Evolutionary conservation across 2,797 vertebrate species (phyloP).

Genomic region (Paedocypris micromegethes): DNA sequence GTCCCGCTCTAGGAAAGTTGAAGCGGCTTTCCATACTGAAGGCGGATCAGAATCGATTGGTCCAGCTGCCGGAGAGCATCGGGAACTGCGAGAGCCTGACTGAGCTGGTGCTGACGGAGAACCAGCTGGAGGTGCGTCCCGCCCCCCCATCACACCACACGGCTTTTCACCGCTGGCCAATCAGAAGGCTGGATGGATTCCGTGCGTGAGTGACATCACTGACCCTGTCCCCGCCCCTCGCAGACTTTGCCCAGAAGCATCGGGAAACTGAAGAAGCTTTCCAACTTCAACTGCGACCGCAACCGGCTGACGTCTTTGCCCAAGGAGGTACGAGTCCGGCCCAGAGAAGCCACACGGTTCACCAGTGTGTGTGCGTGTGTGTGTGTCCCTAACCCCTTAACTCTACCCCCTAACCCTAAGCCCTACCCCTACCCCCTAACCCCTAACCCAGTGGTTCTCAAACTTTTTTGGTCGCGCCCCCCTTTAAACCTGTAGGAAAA

Average conservation of each 20-base stretch:
- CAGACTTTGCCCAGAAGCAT: constrained; percentile 90
- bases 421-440: too few relatives aligned
- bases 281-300: constrained; percentile 94
- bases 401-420: too few relatives aligned
- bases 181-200: too few relatives aligned
- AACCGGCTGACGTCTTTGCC: constrained; percentile 88
- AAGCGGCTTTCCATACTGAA: constrained; percentile 90
- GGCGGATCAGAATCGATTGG: constrained; percentile 88
- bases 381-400: too few relatives aligned
- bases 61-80: constrained; percentile 83
- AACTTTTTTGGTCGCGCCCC: too few relatives aligned
- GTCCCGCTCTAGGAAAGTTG: constrained; percentile 76
- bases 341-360: neutral
- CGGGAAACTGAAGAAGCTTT: constrained; percentile 90
- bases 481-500: too few relatives aligned
- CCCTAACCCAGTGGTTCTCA: too few relatives aligned
- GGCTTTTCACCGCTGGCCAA: neutral
- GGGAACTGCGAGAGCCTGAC: constrained; percentile 94
- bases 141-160: neutral
- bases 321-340: constrained; percentile 80
- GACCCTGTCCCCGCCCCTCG: constrained; percentile 14
- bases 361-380: neutral
- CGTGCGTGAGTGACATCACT: too few relatives aligned
- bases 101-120: constrained; percentile 94
- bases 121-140: constrained; percentile 82